Evolutionary conservation across 2,888 invertebrate genomes (phyloP).

Genomic region (Amiota minor): DNA sequence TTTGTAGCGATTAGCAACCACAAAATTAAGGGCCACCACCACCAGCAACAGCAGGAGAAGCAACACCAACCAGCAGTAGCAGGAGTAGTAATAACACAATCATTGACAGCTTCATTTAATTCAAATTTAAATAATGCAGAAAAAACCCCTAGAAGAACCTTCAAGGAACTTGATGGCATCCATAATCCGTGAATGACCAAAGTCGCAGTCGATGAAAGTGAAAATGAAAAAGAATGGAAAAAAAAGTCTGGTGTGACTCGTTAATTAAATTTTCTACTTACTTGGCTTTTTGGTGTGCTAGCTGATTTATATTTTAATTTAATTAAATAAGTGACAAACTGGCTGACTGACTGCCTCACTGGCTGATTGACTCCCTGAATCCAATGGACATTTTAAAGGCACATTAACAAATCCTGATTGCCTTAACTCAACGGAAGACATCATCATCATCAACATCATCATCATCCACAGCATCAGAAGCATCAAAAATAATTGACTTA

Average conservation of each 20-base stretch:
- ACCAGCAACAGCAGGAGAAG: too few species aligned
- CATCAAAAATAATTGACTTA: slow-evolving; percentile 15
- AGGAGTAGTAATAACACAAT: slow-evolving; percentile 11
- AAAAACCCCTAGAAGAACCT: not conserved
- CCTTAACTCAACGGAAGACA: slow-evolving; percentile 10
- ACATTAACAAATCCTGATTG: not conserved
- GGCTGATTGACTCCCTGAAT: too few species aligned
- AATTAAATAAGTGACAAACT: slow-evolving; percentile 18
- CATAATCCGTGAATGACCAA: slow-evolving; percentile 24
- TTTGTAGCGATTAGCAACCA: slow-evolving; percentile 7
- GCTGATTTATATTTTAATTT: slow-evolving; percentile 26
- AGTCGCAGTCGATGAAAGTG: not conserved
- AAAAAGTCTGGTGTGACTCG: not conserved
- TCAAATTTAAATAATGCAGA: slow-evolving; percentile 22
- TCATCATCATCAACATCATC: not conserved
- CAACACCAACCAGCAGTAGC: too few species aligned
- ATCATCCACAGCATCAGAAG: too few species aligned
- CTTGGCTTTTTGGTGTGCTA: slow-evolving; percentile 3
- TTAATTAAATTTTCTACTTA: slow-evolving; percentile 25
- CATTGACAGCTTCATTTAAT: slow-evolving; percentile 27
- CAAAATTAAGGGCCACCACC: slow-evolving; percentile 13
- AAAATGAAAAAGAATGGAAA: not conserved
- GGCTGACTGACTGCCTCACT: not conserved
- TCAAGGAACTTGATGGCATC: not conserved
- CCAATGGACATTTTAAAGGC: too few species aligned